phyloP scores from a whole-genome alignment of 2,888 invertebrate genomes.

The Antitype chi region DNA sequence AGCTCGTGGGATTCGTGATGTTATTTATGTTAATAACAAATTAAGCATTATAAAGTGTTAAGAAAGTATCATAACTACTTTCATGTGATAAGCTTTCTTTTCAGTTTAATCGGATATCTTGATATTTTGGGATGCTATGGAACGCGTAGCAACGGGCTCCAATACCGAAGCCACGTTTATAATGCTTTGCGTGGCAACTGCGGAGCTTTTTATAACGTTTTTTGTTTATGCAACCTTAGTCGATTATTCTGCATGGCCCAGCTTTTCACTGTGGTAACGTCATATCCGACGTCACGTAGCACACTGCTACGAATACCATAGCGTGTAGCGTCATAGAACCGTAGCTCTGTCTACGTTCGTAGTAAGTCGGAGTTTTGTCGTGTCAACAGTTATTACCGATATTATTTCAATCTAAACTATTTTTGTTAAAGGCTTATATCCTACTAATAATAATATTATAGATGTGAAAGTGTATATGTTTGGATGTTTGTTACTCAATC shows the following conservation, averaged over 20 bases:
- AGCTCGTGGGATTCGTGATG: background rate
- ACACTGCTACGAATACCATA: constrained; percentile 23
- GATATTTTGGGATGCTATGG: background rate
- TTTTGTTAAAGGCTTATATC: background rate
- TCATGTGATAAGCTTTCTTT: background rate
- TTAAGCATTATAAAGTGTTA: background rate
- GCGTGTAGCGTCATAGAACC: constrained; percentile 6
- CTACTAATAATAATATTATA: no score
- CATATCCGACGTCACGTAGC: constrained; percentile 24
- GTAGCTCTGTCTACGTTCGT: background rate
- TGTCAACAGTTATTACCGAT: background rate
- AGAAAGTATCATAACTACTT: background rate
- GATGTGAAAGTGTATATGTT: no score
- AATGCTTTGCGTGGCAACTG: background rate
- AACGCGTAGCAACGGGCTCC: background rate
- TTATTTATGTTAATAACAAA: background rate
- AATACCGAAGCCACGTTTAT: background rate
- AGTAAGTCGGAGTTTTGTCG: background rate
- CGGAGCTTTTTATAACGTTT: background rate
- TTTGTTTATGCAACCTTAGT: constrained; percentile 41
- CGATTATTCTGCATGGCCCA: constrained; percentile 26
- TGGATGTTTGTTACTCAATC: no score
- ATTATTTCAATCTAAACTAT: background rate
- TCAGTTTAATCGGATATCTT: background rate
- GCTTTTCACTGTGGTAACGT: constrained; percentile 25